Conservation (phyloP, 2,113 vertebrate genomes). For the Lycaon pictus region DNA sequence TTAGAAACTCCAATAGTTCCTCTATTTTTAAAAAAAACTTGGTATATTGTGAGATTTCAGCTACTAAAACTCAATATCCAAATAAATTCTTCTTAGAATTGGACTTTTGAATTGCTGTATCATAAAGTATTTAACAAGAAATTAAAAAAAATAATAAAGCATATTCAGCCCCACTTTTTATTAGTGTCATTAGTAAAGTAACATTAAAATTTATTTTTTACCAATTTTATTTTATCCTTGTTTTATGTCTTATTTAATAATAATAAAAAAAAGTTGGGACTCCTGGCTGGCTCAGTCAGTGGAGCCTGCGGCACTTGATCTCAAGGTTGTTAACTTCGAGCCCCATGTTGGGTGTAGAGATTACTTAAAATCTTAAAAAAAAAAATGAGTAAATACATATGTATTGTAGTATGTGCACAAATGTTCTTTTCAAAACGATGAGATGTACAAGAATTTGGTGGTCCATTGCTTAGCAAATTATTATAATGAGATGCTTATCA, state of each 20-base stretch:
- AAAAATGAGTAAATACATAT: neutral
- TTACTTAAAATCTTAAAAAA: neutral
- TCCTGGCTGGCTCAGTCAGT: neutral
- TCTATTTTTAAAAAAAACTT: neutral
- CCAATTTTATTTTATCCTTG: slow-evolving; percentile 26
- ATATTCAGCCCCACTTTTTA: neutral
- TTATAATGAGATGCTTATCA: slow-evolving; percentile 39
- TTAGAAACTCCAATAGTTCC: slow-evolving; percentile 44
- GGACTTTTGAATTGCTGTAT: neutral
- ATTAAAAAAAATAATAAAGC: neutral
- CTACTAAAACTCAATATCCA: neutral
- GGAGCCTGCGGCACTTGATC: neutral
- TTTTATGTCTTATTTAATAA: slow-evolving; percentile 17
- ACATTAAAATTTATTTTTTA: slow-evolving; percentile 41
- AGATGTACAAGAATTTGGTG: neutral
- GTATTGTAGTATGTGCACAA: neutral
- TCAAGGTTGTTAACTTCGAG: neutral
- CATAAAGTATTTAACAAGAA: neutral
- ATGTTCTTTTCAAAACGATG: slow-evolving; percentile 32
- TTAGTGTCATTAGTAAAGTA: slow-evolving; percentile 22
- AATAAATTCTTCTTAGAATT: slow-evolving; percentile 38
- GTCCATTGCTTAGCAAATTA: slow-evolving; percentile 6
- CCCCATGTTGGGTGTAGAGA: neutral
- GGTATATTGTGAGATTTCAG: neutral
- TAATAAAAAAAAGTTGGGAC: neutral